Conservation (phyloP, 2,797 vertebrate species). For the Poeciliopsis paucimaculata region DNA sequence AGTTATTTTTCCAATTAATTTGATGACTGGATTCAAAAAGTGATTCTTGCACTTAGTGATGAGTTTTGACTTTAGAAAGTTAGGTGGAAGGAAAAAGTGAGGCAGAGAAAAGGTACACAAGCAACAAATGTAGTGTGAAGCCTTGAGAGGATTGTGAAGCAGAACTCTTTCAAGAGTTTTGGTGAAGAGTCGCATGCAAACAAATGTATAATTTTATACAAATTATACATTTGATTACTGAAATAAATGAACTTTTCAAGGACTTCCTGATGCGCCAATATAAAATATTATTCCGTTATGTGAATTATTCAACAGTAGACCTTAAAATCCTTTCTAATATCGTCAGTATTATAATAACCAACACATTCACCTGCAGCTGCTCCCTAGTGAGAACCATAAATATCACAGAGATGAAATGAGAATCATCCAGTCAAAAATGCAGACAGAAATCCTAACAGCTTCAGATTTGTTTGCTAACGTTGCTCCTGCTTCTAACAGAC, state of each 20-base stretch:
- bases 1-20: neutral
- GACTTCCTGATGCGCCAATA: neutral
- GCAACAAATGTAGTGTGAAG: neutral
- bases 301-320: neutral
- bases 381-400: neutral
- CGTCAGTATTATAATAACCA: neutral
- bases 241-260: neutral
- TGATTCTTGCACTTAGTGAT: neutral
- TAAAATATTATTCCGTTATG: neutral
- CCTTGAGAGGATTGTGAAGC: neutral
- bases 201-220: neutral
- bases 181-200: neutral
- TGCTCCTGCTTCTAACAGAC: slow-evolving; percentile 74
- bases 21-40: neutral
- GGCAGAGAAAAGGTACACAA: neutral
- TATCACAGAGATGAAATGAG: neutral
- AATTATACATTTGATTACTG: neutral
- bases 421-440: neutral
- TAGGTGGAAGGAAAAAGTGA: neutral
- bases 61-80: neutral
- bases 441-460: neutral
- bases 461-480: neutral
- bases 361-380: neutral
- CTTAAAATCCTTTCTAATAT: neutral
- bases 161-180: neutral